Base-by-base conservation (phyloP, 1,140 invertebrate genomes). In the Apis mellifera region DNA sequence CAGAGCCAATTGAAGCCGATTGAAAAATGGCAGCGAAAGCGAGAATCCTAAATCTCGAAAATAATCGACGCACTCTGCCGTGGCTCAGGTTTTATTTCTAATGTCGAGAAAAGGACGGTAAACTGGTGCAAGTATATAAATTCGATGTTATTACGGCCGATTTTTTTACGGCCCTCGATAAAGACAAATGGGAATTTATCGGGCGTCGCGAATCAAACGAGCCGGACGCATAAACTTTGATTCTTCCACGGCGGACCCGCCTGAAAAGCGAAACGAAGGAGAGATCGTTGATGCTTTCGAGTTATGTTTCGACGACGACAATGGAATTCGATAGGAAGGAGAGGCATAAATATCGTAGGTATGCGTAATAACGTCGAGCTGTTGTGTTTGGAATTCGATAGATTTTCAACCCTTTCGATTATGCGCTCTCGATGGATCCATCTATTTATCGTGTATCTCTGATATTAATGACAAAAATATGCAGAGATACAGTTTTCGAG, bases 131-230 rank as follows among this genome's bases (percentile, higher is more conserved):
- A 74, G 54, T 81, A 48, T 75, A 81, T 81, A 81, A 81, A 81
- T 81, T 75, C 71, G 19, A 17, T 1, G 71, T 75, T 81, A 75
- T 75, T 75, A 75, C 71, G 62, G 32, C 8, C 15, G 59, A 15
- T 64, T 75, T 59, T 57, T 55, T 23, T 19, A 17, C 8, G 60
- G 15, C n/a, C 50, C 50, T 74, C 32, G 52, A 66, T 75, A 52
- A 5, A n/a, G 42, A 54, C 21, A 50, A 68, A 81, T 81, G n/a
- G 42, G 62, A 81, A 81, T 81, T 81, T 81, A 81, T 81, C 71
- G 54, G 42, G 70, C 50, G 71, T 75, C 72, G 71, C 79, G 71
- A 75, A 75, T 75, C 71, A 66, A 81, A 81, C 79, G 72, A 59
- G 52, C n/a, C 7, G 52, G 15, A 13, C 59, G 55, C n/a, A 66